Conservation (phyloP, 2,888 invertebrate genomes). For the Geophilus truncorum region DNA sequence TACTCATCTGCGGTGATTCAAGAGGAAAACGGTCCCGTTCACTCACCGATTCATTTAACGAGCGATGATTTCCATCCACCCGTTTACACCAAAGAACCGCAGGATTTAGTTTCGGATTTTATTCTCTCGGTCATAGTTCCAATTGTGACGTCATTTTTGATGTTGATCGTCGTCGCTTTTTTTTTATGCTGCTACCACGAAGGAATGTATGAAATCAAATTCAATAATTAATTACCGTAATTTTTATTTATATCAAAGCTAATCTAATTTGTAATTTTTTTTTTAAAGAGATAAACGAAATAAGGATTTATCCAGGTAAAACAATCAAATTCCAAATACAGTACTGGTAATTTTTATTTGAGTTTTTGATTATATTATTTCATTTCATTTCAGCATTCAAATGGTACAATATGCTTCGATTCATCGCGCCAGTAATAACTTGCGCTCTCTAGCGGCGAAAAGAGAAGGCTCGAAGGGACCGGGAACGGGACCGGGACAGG, state of each 20-base stretch:
- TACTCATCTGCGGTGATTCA: not conserved
- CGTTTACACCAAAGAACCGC: not conserved
- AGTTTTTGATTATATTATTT: not conserved
- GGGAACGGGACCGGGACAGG: no score
- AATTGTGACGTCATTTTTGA: conserved; percentile 9
- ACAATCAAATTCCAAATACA: no score
- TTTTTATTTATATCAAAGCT: no score
- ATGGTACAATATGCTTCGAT: conserved; percentile 60
- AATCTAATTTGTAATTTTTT: not conserved
- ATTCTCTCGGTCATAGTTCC: conserved; percentile 34
- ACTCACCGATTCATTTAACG: conserved; percentile 33
- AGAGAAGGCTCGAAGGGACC: conserved; percentile 43
- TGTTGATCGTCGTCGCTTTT: conserved; percentile 30
- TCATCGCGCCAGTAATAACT: conserved; percentile 57
- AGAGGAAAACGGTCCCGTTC: not conserved
- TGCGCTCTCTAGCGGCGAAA: conserved; percentile 57
- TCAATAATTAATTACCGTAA: not conserved
- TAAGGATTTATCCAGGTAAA: conserved; percentile 27
- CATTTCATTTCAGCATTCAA: conserved; percentile 50
- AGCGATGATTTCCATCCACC: conserved; percentile 35
- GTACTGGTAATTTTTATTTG: no score
- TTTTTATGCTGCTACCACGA: conserved; percentile 47
- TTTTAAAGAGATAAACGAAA: conserved; percentile 22
- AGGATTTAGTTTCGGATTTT: conserved; percentile 34
- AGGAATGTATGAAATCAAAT: conserved; percentile 60